These are phyloP conservation scores for Barypeithes pellucidus DNA, from an alignment of 2,888 invertebrate genomes.

Conservation along the genomic window DNA sequence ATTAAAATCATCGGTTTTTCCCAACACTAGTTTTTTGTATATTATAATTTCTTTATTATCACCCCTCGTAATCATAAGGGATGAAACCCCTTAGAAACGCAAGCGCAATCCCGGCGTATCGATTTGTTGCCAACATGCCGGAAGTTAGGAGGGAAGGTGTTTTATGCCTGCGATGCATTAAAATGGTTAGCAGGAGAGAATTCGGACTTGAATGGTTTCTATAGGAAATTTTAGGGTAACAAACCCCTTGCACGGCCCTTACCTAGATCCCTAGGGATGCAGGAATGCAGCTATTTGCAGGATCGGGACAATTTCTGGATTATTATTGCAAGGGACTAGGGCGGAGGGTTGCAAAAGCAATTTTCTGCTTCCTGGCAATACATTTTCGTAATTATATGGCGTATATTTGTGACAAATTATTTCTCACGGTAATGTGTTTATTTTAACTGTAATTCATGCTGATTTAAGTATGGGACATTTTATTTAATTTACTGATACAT, in stretches of 20 bases:
- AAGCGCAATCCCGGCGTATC: conserved; percentile 55
- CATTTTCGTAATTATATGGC: not conserved
- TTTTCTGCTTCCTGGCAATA: conserved; percentile 8
- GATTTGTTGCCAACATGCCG: conserved; percentile 54
- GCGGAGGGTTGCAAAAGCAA: conserved; percentile 1
- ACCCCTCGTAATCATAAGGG: conserved; percentile 27
- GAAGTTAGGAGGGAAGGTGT: conserved; percentile 56
- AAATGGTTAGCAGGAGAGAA: conserved; percentile 40
- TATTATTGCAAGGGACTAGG: conserved; percentile 9
- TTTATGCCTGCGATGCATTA: conserved; percentile 56
- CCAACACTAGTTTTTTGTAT: no score
- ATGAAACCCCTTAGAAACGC: conserved; percentile 28
- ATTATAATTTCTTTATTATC: no score
- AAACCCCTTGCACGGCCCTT: conserved; percentile 20
- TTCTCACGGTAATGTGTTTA: no score
- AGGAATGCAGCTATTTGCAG: conserved; percentile 17
- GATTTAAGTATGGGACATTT: no score
- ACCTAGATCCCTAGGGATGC: conserved; percentile 18
- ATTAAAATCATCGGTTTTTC: no score
- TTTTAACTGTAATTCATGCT: no score
- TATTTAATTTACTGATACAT: no score
- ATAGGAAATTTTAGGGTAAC: conserved; percentile 27
- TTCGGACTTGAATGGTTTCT: conserved; percentile 18
- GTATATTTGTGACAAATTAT: no score
- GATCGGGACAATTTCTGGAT: conserved; percentile 13